Evolutionary conservation across 2,113 vertebrate genomes (phyloP), one percentile per base, ranked within the genome.

Genomic region (Heterocephalus glaber): DNA sequence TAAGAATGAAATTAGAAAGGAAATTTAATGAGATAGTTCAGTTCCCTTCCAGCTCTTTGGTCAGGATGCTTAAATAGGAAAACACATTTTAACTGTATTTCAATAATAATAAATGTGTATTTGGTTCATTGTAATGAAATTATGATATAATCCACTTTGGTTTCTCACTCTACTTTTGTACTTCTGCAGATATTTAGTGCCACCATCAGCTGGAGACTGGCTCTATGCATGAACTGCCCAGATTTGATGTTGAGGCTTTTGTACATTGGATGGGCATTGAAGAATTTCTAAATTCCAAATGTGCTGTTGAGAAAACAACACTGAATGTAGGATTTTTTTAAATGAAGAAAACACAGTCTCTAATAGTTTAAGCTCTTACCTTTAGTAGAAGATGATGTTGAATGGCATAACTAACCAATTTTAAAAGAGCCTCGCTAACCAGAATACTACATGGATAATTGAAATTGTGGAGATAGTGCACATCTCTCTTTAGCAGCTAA

Each of bases 251-350:
- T 77, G 13, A 0, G 60, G 61, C 94, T 94, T 96, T 94, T 76
- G 35, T 83, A 11, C 7, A 17, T 38, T 56, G 89, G 80, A 94
- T 96, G 95, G 84, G 52, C 85, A 85, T 97, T 98, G 95, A 97
- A 98, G 92, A 88, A 72, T 95, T 95, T 98, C 96, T 97, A 98
- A 86, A 93, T 89, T 94, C 52, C 87, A 90, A 96, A 82, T 10
- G 28, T 54, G 86, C 85, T 24, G n/a, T 96, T 77, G 83, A 56
- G 95, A 93, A 86, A 79, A 91, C 66, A 96, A 87, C 95, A 92
- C 79, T 80, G 91, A 97, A 95, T 95, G 28, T 97, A 90, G 81
- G 97, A 95, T 92, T 97, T 96, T 97, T 20, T 72, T 41, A 79
- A 20, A 30, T 1, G 63, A 93, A 95, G 89, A 94, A 97, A 95